Evolutionary conservation across 2,888 invertebrate species (phyloP).

Genomic region (Hesperia comma): DNA sequence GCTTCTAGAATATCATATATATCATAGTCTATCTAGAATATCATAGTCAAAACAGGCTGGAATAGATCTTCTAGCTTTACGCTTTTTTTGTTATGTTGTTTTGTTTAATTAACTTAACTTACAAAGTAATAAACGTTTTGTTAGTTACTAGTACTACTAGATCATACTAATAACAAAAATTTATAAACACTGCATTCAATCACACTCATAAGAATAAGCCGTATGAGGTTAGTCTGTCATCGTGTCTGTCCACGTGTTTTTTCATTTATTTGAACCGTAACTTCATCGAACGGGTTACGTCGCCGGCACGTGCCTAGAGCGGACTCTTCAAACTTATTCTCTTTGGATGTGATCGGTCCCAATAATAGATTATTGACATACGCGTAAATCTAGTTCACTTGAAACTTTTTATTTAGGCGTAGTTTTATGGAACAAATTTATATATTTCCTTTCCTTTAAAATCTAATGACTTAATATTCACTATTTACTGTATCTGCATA

Average conservation of each 20-base stretch:
- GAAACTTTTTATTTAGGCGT: background rate
- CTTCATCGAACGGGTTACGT: background rate
- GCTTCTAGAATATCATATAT: too few species aligned
- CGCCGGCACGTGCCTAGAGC: background rate
- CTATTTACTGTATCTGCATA: too few species aligned
- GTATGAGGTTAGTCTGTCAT: background rate
- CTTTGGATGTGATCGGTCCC: slow-evolving; percentile 16
- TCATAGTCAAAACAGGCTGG: too few species aligned
- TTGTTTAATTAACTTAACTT: too few species aligned
- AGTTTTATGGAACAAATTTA: background rate
- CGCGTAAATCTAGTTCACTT: background rate
- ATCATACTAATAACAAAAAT: too few species aligned
- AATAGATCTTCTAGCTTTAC: too few species aligned
- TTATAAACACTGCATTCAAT: background rate
- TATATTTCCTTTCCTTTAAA: too few species aligned
- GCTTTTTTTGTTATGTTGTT: too few species aligned
- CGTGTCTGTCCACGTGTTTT: background rate
- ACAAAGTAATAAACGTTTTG: too few species aligned
- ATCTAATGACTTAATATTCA: too few species aligned
- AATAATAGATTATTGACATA: slow-evolving; percentile 21
- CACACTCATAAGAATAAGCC: background rate
- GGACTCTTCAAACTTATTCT: slow-evolving; percentile 19
- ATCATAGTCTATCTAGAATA: too few species aligned
- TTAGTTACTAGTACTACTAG: too few species aligned
- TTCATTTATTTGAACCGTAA: slow-evolving; percentile 2